These are phyloP conservation scores for Ectemnius cavifrons DNA, from an alignment of 2,888 invertebrate species.

Conservation along the genomic window DNA sequence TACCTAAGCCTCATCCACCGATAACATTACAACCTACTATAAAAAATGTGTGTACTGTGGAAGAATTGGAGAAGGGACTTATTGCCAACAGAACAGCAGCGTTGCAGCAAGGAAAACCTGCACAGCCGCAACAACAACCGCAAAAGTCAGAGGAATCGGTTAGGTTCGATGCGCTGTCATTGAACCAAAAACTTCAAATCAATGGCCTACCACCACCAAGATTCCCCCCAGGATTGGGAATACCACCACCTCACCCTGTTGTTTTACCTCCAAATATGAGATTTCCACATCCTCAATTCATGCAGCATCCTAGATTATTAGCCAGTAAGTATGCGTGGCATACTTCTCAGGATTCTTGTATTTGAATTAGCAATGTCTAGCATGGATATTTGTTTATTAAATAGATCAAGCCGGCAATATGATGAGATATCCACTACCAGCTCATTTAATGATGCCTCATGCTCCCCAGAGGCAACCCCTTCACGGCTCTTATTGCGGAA, in stretches of 20 bases:
- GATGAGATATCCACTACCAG: conserved; percentile 71
- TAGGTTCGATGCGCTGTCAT: conserved; percentile 63
- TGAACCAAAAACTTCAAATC: neutral
- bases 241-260: conserved; percentile 72
- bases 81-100: conserved; percentile 79
- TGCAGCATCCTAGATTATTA: conserved; percentile 70
- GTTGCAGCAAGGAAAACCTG: conserved; percentile 65
- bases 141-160: conserved; percentile 62
- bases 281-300: conserved; percentile 77
- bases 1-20: conserved; percentile 59
- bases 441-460: conserved; percentile 71
- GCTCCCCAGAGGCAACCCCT: conserved; percentile 70
- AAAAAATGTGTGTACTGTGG: conserved; percentile 86
- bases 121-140: conserved; percentile 63
- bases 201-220: conserved; percentile 63
- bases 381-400: conserved; percentile 14
- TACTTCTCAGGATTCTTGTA: no score
- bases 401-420: conserved; percentile 63
- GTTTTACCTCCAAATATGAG: conserved; percentile 77
- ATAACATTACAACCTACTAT: conserved; percentile 65
- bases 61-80: conserved; percentile 85
- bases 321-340: conserved; percentile 61
- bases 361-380: no score
- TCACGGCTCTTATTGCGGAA: conserved; percentile 68
- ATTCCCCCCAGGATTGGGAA: conserved; percentile 76